Evolutionary conservation across 1,140 invertebrate species (phyloP), one percentile per base, ranked within the genome.

Genomic region (Formica exsecta): DNA sequence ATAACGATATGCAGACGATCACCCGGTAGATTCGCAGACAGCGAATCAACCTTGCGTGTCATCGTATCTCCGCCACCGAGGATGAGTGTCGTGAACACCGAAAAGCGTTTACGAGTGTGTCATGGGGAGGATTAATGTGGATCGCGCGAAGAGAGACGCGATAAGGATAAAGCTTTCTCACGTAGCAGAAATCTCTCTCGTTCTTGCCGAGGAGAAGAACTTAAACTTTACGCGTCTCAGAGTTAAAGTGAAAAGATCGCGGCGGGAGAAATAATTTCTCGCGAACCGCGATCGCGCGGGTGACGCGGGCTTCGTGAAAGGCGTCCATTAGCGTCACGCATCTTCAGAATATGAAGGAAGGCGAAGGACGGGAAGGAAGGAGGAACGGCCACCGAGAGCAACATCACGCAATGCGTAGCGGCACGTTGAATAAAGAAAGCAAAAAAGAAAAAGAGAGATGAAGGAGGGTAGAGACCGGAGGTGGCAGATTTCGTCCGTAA

Each of bases 311-410:
- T 70, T 48, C 51, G 64, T 80, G 77, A 70, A 80, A 80, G 77
- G 64, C 79, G 16, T 74, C 79, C 38, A 83, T 83, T 83, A 83
- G 54, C 79, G 79, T 83, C 79, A 83, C 79, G 79, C 79, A 74
- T 48, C 57, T 29, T 22, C 3, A 4, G 25, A 38, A 81, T 51
- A 51, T 29, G 54, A n/a, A 57, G 64, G 36, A 22, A 16, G 36
- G 19, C 1, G 29, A 6, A 54, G 76, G 11, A 51, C 48, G 22
- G 7, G n/a, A n/a, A 13, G 19, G n/a, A 2, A 16, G 51, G 8
- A 16, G 71, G 65, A 44, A 32, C 19, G 61, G 66, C 66, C 38
- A 44, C 79, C 19, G 48, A 73, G 54, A 16, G 54, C 9, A 66
- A 36, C 51, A 71, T 70, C 79, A 83, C 79, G 79, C 79, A 74